Base-by-base conservation (phyloP, 92 coral and sea anemone species). In the Chrysogorgia sp. region DNA sequence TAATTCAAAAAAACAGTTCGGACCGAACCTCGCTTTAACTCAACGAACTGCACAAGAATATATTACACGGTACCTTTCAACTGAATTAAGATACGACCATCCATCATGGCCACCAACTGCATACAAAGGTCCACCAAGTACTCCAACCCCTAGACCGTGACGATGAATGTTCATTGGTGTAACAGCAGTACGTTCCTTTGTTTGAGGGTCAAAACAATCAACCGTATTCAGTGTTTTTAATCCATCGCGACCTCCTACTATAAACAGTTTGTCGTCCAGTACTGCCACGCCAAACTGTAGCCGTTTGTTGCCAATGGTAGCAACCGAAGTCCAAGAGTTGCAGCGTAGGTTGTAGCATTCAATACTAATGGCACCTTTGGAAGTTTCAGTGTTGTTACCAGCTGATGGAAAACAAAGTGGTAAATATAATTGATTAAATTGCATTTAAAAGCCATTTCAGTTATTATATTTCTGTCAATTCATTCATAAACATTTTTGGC, bases 101-200 rank as follows among this genome's bases (percentile, higher is more conserved):
- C 98, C 98, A 92, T 94, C 98, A 82, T 94, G 98, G 28, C 98
- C 98, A 19, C 98, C 98, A 7, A 94, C 96, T 29, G 98, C 98
- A 90, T 94, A 94, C 60, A 94, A 48, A 1, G 98, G 98, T 24
- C 98, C 98, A 80, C 87, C 87, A 65, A 94, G 84, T 0, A 86
- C 88, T 64, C 97, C 98, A 61, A 94, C 98, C 1, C 98, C 98
- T 82, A 94, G 76, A 0, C 98, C 98, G 86, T 94, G 98, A 8
- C 98, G 97, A 86, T 94, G 98, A 52, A 96, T 94, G 65, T 84
- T 94, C 98, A 94, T 94, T 8, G 97, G 85, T 55, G 92, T 90
- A 24, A 94, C 86, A 1, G 88, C 77, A 40, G 89, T 83, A 79
- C 92, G 88, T 47, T 94, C 96, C 32, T 83, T 91, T 7, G 97